Percentiles rank a stretch among this genome's conserved stretches.
Conservation (phyloP, 2,797 vertebrate species). For the Halcyon smyrnensis region DNA sequence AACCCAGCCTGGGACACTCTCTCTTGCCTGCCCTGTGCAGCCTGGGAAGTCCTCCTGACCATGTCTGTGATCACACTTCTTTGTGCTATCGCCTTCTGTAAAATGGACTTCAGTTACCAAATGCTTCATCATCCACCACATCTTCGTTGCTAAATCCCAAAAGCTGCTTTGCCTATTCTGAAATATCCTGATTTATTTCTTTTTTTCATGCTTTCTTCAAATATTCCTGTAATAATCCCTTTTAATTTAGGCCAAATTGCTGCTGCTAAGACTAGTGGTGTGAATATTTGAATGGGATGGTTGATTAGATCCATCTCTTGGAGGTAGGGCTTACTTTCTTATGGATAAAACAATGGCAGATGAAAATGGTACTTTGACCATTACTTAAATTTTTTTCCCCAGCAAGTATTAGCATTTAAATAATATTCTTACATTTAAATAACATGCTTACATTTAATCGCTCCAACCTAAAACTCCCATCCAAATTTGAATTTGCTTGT, state of each 20-base stretch:
- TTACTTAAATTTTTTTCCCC: not conserved
- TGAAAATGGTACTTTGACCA: not conserved
- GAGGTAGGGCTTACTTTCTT: not conserved
- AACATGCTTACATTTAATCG: not conserved
- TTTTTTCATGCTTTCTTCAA: not conserved
- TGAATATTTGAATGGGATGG: not conserved
- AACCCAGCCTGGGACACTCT: not conserved
- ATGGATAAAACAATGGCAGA: not conserved
- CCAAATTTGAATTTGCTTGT: not conserved
- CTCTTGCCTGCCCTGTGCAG: not conserved
- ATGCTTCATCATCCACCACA: not conserved
- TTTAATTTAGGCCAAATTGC: not conserved
- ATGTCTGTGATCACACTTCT: not conserved
- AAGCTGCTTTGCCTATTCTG: not conserved
- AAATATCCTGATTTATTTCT: not conserved
- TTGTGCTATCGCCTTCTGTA: accelerated
- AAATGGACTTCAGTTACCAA: not conserved
- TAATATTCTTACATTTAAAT: not conserved
- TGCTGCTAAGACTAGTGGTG: not conserved
- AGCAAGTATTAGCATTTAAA: not conserved
- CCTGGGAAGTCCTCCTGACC: not conserved
- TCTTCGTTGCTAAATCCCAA: not conserved
- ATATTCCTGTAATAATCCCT: not conserved
- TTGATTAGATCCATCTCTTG: not conserved
- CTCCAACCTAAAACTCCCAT: not conserved